phyloP scores from a whole-genome alignment of 2,797 vertebrate species.

The Darevskia nairensis region DNA sequence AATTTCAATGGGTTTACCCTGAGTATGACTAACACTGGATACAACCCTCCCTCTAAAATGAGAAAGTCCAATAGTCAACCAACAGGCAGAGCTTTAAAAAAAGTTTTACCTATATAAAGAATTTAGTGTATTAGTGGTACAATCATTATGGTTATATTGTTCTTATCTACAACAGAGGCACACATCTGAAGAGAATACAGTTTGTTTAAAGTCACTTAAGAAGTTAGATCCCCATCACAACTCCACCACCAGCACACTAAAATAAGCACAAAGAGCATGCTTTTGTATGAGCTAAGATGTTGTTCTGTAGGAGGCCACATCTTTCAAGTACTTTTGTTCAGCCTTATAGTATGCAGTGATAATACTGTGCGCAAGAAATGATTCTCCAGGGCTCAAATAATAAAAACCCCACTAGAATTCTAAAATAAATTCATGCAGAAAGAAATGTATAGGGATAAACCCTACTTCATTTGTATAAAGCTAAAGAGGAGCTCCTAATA shows the following conservation, averaged over 20 bases:
- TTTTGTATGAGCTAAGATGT: neutral
- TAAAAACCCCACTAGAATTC: neutral
- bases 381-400: neutral
- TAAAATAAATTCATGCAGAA: neutral
- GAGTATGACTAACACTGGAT: no score
- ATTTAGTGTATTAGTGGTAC: neutral
- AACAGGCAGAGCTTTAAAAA: neutral
- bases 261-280: neutral
- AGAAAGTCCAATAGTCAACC: neutral
- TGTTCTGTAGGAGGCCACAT: neutral
- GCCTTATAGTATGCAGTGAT: neutral
- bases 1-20: no score
- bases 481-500: neutral
- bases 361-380: neutral
- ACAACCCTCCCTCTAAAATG: neutral
- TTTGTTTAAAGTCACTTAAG: neutral
- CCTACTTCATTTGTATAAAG: neutral
- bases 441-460: neutral
- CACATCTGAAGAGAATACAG: neutral
- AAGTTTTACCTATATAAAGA: neutral
- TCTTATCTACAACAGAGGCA: neutral
- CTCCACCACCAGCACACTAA: neutral
- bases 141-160: neutral
- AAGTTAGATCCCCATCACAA: neutral
- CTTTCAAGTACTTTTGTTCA: neutral